Base-by-base conservation (phyloP, 2,797 vertebrate genomes). In the Lateolabrax maculatus region DNA sequence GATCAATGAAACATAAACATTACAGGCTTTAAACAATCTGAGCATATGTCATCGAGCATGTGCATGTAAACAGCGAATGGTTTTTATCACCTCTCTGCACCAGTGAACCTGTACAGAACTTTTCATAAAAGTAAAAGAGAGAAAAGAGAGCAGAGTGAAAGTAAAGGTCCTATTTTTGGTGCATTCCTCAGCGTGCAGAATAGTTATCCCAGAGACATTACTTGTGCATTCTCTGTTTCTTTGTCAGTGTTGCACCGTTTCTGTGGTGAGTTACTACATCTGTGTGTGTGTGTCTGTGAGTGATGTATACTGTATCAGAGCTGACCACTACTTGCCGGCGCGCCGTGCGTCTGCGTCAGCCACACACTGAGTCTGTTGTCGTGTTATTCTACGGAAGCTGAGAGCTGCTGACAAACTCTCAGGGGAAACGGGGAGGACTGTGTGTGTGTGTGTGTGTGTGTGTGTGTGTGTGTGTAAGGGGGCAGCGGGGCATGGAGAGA, bases 351-450 rank as follows among this genome's bases (percentile, higher is more conserved):
- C 89, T 95, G 93, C 93, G 91, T 95, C 94, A 95, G 88, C 81
- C 87, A 81, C 88, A 92, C 85, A 88, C 81, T 84, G 82, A 89
- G 85, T 79, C 79, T 80, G 88, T 89, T 85, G 86, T 92, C 57
- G 13, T 92, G 93, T 95, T 95, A 88, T 95, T 94, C 91, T 94
- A 91, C 79, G 84, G 93, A 94, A 93, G 92, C 91, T 86, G 80
- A 81, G 92, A 90, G 92, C 79, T 87, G 89, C 92, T 92, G 92
- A 94, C 94, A 95, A 93, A 93, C 88, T 90, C 84, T 77, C 49
- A 25, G 70, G 81, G 90, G 90, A 88, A 88, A 87, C 25, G 44
- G 67, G 72, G 63, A 55, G 67, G 76, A 78, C 43, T 55, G 48
- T 72, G 74, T 53, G 25, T 31, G 43, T 61, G 58, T 64, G 51